A percentile compares a stretch with the other conserved stretches of the same genome.
These are phyloP conservation scores for Paracanthobrama guichenoti DNA, from an alignment of 2,113 vertebrate genomes.

Conservation along the genomic window DNA sequence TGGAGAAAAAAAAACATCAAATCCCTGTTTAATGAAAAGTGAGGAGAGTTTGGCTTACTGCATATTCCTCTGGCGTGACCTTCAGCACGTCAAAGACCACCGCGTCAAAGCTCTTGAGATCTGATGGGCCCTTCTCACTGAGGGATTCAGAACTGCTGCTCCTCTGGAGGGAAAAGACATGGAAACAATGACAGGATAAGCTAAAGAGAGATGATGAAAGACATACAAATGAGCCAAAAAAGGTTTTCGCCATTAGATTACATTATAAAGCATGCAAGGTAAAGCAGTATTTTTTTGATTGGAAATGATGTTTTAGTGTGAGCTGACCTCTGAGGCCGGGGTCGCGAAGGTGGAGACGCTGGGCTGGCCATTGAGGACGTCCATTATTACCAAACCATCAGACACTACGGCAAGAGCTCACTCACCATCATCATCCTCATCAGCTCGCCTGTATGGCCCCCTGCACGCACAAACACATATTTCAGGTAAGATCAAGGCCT, in stretches of 20 bases:
- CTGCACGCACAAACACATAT: slow-evolving; percentile 51
- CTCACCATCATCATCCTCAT: slow-evolving; percentile 78
- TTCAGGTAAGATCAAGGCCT: neutral
- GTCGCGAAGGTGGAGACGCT: slow-evolving; percentile 77
- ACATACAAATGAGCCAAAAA: neutral
- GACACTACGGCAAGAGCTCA: slow-evolving; percentile 72
- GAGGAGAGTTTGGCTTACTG: slow-evolving; percentile 78
- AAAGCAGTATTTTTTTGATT: too few relatives aligned
- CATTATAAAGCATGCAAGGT: too few relatives aligned
- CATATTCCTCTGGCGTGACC: slow-evolving; percentile 98
- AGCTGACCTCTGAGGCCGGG: slow-evolving; percentile 86
- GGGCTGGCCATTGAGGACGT: slow-evolving; percentile 90
- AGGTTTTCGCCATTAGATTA: too few relatives aligned
- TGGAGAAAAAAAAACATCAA: neutral
- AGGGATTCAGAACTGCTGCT: slow-evolving; percentile 98
- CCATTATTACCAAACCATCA: slow-evolving; percentile 91
- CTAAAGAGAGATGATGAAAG: neutral
- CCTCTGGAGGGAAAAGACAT: slow-evolving; percentile 75
- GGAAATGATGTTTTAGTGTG: too few relatives aligned
- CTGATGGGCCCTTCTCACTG: slow-evolving; percentile 91
- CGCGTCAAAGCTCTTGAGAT: slow-evolving; percentile 96
- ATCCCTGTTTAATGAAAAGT: too few relatives aligned
- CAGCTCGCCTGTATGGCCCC: slow-evolving; percentile 75
- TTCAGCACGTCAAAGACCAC: slow-evolving; percentile 97
- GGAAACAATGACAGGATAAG: neutral